Percentiles rank a stretch among this genome's conserved stretches.
These are phyloP conservation scores for Leptinotarsa peninsularis DNA, from an alignment of 2,888 invertebrate species.

Conservation along the genomic window DNA sequence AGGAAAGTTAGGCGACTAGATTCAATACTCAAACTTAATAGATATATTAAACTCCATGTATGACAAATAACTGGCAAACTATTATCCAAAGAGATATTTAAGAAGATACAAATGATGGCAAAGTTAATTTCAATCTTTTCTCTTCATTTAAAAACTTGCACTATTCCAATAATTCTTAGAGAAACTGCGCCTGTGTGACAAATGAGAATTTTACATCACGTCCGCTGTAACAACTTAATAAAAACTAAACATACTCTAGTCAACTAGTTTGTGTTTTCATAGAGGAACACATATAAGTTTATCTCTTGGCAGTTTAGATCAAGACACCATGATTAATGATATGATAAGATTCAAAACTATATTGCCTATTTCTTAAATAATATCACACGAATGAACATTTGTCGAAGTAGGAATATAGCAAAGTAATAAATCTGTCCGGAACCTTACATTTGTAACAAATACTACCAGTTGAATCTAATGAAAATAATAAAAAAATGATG, in stretches of 20 bases:
- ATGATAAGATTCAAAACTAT: slow-evolving; percentile 49
- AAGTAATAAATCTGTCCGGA: slow-evolving; percentile 6
- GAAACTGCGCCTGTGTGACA: slow-evolving; percentile 32
- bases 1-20: too few species aligned
- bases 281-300: slow-evolving; percentile 45
- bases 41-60: too few species aligned
- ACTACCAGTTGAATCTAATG: slow-evolving; percentile 2
- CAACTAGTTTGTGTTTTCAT: slow-evolving; percentile 39
- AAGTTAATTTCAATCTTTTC: too few species aligned
- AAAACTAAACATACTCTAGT: slow-evolving; percentile 19
- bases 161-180: background rate
- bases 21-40: too few species aligned
- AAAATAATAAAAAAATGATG: background rate
- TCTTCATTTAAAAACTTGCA: too few species aligned
- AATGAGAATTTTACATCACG: slow-evolving; percentile 14
- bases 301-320: slow-evolving; percentile 54
- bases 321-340: slow-evolving; percentile 57
- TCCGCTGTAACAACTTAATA: slow-evolving; percentile 17
- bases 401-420: slow-evolving; percentile 28
- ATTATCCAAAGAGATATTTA: too few species aligned
- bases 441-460: slow-evolving; percentile 21
- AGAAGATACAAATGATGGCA: too few species aligned
- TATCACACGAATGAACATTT: slow-evolving; percentile 30
- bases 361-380: slow-evolving; percentile 41
- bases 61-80: too few species aligned